Conservation (phyloP, 2,888 invertebrate genomes). For the Ctena decussata region DNA sequence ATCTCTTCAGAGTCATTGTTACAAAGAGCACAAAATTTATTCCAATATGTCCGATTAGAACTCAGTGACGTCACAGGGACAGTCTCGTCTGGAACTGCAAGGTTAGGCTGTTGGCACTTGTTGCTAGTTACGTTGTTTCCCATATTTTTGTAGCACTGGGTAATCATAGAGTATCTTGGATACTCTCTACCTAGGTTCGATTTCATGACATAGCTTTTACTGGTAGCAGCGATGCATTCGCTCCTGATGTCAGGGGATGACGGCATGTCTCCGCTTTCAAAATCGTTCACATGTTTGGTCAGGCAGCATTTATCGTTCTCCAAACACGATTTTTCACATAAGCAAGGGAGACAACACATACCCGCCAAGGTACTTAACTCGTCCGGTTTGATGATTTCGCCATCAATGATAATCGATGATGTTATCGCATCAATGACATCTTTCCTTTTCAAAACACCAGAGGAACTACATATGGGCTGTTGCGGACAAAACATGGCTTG, state of each 20-base stretch:
- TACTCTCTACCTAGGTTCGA: not conserved
- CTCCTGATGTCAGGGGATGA: not conserved
- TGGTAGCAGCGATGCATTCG: not conserved
- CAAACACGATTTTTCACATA: not conserved
- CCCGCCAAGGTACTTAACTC: too few species aligned
- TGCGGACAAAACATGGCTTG: too few species aligned
- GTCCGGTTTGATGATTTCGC: too few species aligned
- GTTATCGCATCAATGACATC: too few species aligned
- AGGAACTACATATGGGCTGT: too few species aligned
- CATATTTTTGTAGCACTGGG: not conserved
- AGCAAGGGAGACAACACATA: not conserved
- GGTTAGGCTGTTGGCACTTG: not conserved
- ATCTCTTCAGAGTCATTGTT: not conserved
- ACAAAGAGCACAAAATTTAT: not conserved
- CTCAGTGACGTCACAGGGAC: not conserved
- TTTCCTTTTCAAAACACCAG: too few species aligned
- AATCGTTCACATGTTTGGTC: not conserved
- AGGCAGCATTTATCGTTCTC: not conserved
- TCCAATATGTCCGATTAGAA: not conserved
- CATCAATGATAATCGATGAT: too few species aligned
- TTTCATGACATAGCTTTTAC: not conserved
- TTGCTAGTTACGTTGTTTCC: not conserved
- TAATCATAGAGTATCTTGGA: not conserved
- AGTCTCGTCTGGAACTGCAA: not conserved
- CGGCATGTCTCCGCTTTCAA: not conserved